phyloP scores from a whole-genome alignment of 2,888 invertebrate species.

The Digitonthophagus gazella region DNA sequence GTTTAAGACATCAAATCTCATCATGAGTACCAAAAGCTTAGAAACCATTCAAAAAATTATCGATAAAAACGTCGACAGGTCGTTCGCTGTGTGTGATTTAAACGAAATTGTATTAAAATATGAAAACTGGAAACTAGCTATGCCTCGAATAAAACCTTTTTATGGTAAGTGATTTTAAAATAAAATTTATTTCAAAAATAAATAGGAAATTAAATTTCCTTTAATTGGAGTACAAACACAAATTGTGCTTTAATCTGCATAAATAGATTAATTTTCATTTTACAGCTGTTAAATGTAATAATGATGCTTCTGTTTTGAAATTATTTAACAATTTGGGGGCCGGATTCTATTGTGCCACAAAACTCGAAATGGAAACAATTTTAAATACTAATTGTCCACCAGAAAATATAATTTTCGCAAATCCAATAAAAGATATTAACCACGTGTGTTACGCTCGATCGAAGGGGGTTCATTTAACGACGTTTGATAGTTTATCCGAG shows the following conservation, averaged over 20 bases:
- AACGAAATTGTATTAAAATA: conserved; percentile 41
- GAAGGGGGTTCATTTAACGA: conserved; percentile 55
- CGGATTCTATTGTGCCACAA: conserved; percentile 64
- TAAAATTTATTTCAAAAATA: too few species aligned
- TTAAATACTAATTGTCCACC: conserved; percentile 53
- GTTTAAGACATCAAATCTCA: background rate
- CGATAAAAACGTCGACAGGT: background rate
- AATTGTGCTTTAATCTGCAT: background rate
- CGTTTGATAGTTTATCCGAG: conserved; percentile 59
- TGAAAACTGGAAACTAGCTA: conserved; percentile 40
- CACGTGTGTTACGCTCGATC: conserved; percentile 56
- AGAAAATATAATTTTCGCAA: conserved; percentile 59
- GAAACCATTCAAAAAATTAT: background rate
- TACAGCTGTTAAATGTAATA: conserved; percentile 64
- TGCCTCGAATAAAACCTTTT: conserved; percentile 45
- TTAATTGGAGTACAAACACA: too few species aligned
- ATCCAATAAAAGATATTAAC: conserved; percentile 57
- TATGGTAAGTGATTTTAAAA: conserved; percentile 38
- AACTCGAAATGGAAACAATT: conserved; percentile 56
- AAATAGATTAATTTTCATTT: conserved; percentile 24
- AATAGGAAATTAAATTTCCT: too few species aligned
- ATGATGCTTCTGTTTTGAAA: conserved; percentile 50
- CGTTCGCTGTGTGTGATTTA: conserved; percentile 12
- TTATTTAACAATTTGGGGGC: conserved; percentile 56
- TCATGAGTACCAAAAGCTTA: background rate